Percentiles rank a stretch among this genome's conserved stretches.
Evolutionary conservation across 2,888 invertebrate genomes (phyloP).

Genomic region (Drosophila maculinotata): DNA sequence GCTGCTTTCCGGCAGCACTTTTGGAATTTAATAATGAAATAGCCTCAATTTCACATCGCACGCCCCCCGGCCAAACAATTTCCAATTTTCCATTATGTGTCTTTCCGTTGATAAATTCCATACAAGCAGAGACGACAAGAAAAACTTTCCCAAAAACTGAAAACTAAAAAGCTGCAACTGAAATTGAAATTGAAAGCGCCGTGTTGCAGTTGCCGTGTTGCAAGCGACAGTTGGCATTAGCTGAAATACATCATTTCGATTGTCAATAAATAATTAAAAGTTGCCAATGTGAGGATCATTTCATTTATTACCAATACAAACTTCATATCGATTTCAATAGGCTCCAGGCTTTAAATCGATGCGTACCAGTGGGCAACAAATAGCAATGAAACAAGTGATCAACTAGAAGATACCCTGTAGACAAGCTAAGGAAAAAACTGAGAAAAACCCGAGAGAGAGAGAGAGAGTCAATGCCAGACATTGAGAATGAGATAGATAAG

Average conservation of each 20-base stretch:
- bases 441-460: too few species aligned
- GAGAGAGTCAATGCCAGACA: too few species aligned
- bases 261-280: constrained; percentile 72
- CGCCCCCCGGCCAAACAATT: constrained; percentile 50
- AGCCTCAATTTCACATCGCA: constrained; percentile 59
- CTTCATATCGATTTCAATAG: constrained; percentile 38
- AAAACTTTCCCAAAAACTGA: constrained; percentile 23
- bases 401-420: too few species aligned
- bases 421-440: too few species aligned
- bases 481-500: too few species aligned
- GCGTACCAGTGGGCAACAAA: not conserved
- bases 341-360: not conserved
- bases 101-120: constrained; percentile 72
- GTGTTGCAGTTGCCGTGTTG: constrained; percentile 30
- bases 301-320: constrained; percentile 49
- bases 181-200: constrained; percentile 39
- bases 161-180: constrained; percentile 21
- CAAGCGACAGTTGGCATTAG: constrained; percentile 38
- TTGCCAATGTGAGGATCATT: constrained; percentile 38
- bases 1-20: constrained; percentile 40
- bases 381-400: constrained; percentile 11
- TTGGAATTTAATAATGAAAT: constrained; percentile 80
- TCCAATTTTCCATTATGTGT: constrained; percentile 67
- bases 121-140: constrained; percentile 8
- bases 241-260: constrained; percentile 45